A percentile compares a stretch with the other conserved stretches of the same genome.
phyloP scores from a whole-genome alignment of 2,113 vertebrate genomes.

The Ictalurus furcatus region DNA sequence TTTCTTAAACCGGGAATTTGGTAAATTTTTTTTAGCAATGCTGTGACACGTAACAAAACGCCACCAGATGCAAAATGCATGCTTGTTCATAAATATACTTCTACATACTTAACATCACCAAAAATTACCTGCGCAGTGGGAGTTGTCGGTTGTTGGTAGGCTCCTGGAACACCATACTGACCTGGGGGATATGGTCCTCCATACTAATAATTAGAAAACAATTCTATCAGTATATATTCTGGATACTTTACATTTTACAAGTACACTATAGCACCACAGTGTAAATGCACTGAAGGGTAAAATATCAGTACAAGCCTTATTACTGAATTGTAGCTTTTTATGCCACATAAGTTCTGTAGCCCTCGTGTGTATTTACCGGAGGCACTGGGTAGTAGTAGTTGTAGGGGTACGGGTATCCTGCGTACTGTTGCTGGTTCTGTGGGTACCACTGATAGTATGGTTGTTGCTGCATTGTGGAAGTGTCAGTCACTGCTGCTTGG shows the following conservation, averaged over 20 bases:
- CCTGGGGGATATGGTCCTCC: constrained; percentile 79
- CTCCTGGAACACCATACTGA: constrained; percentile 77
- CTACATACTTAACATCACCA: neutral
- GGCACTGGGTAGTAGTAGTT: constrained; percentile 51
- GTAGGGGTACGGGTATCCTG: constrained; percentile 83
- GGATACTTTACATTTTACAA: constrained; percentile 42
- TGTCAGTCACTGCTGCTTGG: constrained; percentile 70
- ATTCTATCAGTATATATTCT: neutral
- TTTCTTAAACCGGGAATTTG: neutral
- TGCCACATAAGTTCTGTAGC: neutral
- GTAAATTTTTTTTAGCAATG: too few relatives aligned
- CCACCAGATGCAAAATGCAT: neutral
- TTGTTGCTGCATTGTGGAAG: constrained; percentile 77
- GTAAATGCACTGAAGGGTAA: too few relatives aligned
- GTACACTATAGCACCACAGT: neutral
- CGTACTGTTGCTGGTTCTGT: constrained; percentile 85
- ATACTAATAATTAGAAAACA: constrained; percentile 60
- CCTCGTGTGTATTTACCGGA: constrained; percentile 29
- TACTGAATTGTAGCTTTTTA: neutral
- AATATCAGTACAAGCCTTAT: neutral
- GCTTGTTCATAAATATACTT: neutral
- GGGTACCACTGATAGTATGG: constrained; percentile 86
- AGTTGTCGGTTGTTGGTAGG: constrained; percentile 70
- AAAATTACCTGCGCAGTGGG: constrained; percentile 73
- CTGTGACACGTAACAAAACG: neutral